Evolutionary conservation across 2,888 invertebrate species (phyloP).

Genomic region (Stictocephala bisonia): DNA sequence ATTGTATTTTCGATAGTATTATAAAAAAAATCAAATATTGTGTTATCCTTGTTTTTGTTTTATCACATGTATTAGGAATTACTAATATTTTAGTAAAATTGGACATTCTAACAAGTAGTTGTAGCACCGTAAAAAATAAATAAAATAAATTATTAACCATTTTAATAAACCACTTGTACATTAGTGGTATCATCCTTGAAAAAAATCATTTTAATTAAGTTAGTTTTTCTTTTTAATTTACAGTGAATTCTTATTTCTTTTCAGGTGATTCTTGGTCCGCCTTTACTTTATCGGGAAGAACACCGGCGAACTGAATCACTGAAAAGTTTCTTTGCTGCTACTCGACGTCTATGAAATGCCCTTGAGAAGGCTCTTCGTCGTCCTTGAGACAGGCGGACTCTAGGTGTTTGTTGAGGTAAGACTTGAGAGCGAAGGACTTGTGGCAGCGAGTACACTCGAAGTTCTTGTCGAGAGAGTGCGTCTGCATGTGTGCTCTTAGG

Average conservation of each 20-base stretch:
- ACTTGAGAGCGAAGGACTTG: slow-evolving; percentile 94
- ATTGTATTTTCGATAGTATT: too few species aligned
- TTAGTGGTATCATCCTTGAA: too few species aligned
- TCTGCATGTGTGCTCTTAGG: slow-evolving; percentile 94
- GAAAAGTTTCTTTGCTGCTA: slow-evolving; percentile 58
- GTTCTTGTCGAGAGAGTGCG: slow-evolving; percentile 91
- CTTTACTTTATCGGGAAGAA: slow-evolving; percentile 37
- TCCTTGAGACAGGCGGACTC: slow-evolving; percentile 84
- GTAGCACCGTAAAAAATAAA: slow-evolving; percentile 29
- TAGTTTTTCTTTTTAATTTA: too few species aligned
- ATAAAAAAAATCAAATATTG: too few species aligned
- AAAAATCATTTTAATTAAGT: too few species aligned
- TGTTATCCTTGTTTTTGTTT: too few species aligned
- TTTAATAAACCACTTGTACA: too few species aligned
- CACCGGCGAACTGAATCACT: slow-evolving; percentile 57
- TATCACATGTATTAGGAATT: slow-evolving; percentile 35
- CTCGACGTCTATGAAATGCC: slow-evolving; percentile 51
- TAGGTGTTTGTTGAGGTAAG: slow-evolving; percentile 94
- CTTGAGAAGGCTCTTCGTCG: slow-evolving; percentile 36
- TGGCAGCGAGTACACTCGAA: slow-evolving; percentile 89
- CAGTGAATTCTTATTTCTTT: not conserved
- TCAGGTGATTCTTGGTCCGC: slow-evolving; percentile 11
- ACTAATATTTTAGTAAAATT: slow-evolving; percentile 14
- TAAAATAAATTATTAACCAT: too few species aligned
- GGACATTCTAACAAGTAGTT: not conserved